phyloP scores from a whole-genome alignment of 2,888 invertebrate species.

The Melinaea marsaeus region DNA sequence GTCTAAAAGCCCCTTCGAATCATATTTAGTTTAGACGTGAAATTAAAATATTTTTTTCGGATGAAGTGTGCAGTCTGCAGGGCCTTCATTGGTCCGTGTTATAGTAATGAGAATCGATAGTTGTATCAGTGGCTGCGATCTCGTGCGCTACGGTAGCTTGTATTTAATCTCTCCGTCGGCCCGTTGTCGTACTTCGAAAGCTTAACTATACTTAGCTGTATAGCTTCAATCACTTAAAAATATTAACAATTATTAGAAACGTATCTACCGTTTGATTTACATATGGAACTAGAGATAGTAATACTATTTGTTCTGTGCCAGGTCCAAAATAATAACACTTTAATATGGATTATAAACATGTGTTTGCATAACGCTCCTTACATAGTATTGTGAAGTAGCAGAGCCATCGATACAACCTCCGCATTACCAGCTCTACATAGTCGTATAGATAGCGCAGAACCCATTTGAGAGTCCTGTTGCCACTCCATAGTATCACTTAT shows the following conservation, averaged over 20 bases:
- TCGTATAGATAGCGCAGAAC: slow-evolving; percentile 24
- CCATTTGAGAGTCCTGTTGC: slow-evolving; percentile 9
- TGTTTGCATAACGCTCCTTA: neutral
- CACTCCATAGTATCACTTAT: slow-evolving; percentile 22
- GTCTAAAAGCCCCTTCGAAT: no score
- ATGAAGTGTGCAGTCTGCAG: neutral
- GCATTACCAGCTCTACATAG: slow-evolving; percentile 24
- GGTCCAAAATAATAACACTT: no score
- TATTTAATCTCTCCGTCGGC: slow-evolving; percentile 17
- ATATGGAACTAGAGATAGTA: no score
- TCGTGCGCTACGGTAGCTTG: slow-evolving; percentile 31
- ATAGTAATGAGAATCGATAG: slow-evolving; percentile 34
- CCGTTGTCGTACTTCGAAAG: slow-evolving; percentile 3
- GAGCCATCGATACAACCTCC: neutral
- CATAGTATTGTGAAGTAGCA: neutral
- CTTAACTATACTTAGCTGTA: slow-evolving; percentile 5
- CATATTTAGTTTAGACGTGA: no score
- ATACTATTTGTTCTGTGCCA: no score
- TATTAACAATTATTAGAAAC: neutral
- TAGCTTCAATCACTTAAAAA: no score
- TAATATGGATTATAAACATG: no score
- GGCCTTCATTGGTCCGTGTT: slow-evolving; percentile 8
- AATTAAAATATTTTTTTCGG: neutral
- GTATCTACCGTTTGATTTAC: slow-evolving; percentile 3
- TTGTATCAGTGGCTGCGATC: slow-evolving; percentile 33